Evolutionary conservation across 2,888 invertebrate genomes (phyloP).

Genomic region (Stramonita haemastoma): DNA sequence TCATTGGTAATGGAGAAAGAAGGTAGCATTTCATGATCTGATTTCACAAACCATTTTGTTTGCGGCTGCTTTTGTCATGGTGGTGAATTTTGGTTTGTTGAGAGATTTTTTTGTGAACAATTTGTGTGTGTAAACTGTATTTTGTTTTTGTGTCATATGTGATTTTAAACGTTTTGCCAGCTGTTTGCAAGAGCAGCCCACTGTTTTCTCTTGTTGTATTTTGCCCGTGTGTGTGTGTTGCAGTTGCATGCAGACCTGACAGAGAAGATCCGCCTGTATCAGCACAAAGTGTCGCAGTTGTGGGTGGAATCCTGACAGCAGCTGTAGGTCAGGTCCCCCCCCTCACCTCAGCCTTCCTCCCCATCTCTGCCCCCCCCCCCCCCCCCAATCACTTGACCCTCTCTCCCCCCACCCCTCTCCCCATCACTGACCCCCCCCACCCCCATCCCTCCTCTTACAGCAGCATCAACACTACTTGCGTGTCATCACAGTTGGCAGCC

Average conservation of each 20-base stretch:
- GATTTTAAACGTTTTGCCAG: too few relatives aligned
- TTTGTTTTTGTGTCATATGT: too few relatives aligned
- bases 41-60: too few relatives aligned
- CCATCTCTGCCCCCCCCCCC: too few relatives aligned
- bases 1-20: too few relatives aligned
- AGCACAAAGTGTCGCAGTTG: conserved; percentile 50
- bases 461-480: too few relatives aligned
- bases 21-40: too few relatives aligned
- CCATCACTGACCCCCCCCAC: neutral
- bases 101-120: too few relatives aligned
- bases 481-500: neutral
- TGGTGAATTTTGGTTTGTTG: too few relatives aligned
- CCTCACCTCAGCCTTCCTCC: neutral
- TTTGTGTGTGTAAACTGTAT: too few relatives aligned
- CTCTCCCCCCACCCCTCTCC: neutral
- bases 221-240: conserved; percentile 37
- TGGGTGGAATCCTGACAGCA: conserved; percentile 26
- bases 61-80: too few relatives aligned
- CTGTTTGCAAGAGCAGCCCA: too few relatives aligned
- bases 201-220: neutral
- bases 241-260: conserved; percentile 61
- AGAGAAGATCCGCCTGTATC: conserved; percentile 56
- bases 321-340: neutral
- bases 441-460: neutral
- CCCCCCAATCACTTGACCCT: neutral